Evolutionary conservation across 2,797 vertebrate genomes (phyloP).

Genomic region (Triplophysa bombifrons): DNA sequence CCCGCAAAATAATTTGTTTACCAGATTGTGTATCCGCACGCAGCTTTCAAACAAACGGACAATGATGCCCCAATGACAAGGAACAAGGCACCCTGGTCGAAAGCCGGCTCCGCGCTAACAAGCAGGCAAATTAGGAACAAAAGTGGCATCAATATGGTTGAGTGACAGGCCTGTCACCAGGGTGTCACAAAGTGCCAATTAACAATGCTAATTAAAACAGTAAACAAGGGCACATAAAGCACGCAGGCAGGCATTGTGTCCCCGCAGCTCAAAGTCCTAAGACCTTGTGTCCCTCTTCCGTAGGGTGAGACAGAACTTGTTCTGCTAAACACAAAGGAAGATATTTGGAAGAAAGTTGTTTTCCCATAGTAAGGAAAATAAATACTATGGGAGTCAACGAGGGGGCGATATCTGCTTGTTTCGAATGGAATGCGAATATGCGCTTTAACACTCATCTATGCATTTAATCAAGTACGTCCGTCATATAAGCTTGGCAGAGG

Average conservation of each 20-base stretch:
- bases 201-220: constrained; percentile 97
- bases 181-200: constrained; percentile 92
- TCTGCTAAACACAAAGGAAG: no score
- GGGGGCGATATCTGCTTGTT: no score
- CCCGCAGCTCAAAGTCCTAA: constrained; percentile 59
- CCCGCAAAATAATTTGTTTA: constrained; percentile 76
- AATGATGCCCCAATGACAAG: constrained; percentile 77
- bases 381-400: no score
- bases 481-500: constrained; percentile 2
- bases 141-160: constrained; percentile 76
- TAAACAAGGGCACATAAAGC: constrained; percentile 84
- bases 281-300: constrained; percentile 64
- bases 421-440: not conserved
- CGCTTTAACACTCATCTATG: constrained; percentile 14
- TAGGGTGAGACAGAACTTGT: constrained; percentile 59
- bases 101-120: constrained; percentile 73
- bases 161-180: constrained; percentile 85
- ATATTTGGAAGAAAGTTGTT: no score
- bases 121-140: constrained; percentile 78
- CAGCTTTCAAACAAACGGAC: constrained; percentile 69
- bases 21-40: constrained; percentile 74
- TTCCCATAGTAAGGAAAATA: no score
- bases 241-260: constrained; percentile 69
- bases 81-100: constrained; percentile 68
- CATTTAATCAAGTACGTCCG: constrained; percentile 16